Conservation (phyloP, 2,888 invertebrate species). For the Punctoribates punctum region DNA sequence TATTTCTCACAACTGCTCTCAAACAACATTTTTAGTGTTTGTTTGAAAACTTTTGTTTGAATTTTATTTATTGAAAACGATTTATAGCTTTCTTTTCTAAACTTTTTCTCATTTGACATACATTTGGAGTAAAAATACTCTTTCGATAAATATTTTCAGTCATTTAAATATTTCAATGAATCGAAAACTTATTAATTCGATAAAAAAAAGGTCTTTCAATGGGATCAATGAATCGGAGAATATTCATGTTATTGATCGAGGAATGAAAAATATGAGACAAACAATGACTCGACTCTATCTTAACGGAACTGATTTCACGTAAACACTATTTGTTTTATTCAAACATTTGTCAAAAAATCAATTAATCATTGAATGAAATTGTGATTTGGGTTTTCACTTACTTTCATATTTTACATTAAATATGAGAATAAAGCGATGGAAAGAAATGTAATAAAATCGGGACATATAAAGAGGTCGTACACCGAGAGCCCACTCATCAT, state of each 20-base stretch:
- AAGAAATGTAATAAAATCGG: not conserved
- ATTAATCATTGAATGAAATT: not conserved
- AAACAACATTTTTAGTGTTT: not conserved
- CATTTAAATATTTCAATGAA: not conserved
- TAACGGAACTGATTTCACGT: not conserved
- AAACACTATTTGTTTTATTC: not conserved
- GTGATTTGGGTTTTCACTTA: not conserved
- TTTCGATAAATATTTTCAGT: not conserved
- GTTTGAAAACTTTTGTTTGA: not conserved
- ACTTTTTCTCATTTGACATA: not conserved
- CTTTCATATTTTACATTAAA: constrained; percentile 1
- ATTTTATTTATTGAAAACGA: not conserved
- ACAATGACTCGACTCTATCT: not conserved
- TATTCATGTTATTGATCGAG: not conserved
- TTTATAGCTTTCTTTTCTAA: not conserved
- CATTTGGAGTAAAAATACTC: not conserved
- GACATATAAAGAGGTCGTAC: not conserved
- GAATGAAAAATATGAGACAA: not conserved
- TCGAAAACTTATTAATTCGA: not conserved
- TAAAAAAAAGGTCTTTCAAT: not conserved
- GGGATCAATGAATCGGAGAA: not conserved
- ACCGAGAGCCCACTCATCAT: constrained; percentile 9
- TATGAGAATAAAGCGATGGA: not conserved
- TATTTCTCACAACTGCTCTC: too few relatives aligned
- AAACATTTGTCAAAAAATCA: not conserved